Evolutionary conservation across 2,113 vertebrate species (phyloP).

Genomic region (Myiopsitta monachus): DNA sequence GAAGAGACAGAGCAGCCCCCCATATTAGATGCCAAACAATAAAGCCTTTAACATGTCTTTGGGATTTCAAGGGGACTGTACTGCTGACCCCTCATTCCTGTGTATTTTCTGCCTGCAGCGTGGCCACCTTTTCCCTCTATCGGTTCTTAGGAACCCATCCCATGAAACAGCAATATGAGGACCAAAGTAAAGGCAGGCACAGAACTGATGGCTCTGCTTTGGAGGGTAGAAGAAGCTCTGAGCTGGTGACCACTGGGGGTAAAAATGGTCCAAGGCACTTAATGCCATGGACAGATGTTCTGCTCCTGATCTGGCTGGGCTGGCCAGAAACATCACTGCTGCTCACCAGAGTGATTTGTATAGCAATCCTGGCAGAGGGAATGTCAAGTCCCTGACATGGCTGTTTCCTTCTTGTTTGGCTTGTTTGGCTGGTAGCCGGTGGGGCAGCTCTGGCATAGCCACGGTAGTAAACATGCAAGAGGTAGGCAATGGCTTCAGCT

Average conservation of each 20-base stretch:
- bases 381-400: accelerated
- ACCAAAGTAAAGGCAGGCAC: not conserved
- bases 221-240: not conserved
- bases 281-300: not conserved
- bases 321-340: not conserved
- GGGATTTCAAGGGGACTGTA: slow-evolving; percentile 24
- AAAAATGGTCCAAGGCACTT: not conserved
- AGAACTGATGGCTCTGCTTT: not conserved
- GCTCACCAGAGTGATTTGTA: accelerated
- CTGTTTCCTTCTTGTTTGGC: not conserved
- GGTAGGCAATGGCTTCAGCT: not conserved
- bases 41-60: slow-evolving; percentile 41
- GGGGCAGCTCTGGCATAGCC: not conserved
- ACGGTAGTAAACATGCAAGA: not conserved
- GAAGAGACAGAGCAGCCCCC: slow-evolving; percentile 41
- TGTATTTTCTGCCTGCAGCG: slow-evolving; percentile 6
- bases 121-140: not conserved
- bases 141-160: not conserved
- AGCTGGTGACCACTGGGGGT: not conserved
- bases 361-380: not conserved
- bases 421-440: not conserved
- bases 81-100: slow-evolving; percentile 63
- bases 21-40: slow-evolving; percentile 32
- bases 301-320: not conserved
- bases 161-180: not conserved